phyloP scores from a whole-genome alignment of 2,113 vertebrate genomes.

The Cercopithecus mona region DNA sequence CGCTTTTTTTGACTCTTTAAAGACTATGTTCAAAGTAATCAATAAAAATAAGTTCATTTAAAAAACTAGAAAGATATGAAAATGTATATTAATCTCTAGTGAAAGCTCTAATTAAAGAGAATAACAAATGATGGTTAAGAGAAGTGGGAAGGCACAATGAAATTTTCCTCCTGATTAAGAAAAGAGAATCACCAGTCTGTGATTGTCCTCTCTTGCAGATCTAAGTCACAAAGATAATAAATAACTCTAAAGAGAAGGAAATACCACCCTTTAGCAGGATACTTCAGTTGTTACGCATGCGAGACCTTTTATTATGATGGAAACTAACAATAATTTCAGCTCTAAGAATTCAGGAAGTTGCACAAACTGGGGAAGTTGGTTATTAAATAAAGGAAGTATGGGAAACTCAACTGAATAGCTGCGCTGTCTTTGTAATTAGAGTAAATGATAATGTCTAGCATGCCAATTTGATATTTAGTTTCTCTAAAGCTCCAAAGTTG shows the following conservation, averaged over 20 bases:
- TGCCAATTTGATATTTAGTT: constrained; percentile 28
- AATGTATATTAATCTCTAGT: background rate
- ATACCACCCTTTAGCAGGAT: background rate
- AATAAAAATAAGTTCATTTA: constrained; percentile 8
- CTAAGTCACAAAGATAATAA: background rate
- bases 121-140: background rate
- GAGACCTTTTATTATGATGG: constrained; percentile 26
- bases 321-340: constrained; percentile 65
- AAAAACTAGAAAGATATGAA: background rate
- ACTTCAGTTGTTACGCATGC: background rate
- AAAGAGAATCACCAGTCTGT: background rate
- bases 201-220: background rate
- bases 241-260: background rate
- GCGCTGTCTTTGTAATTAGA: constrained; percentile 67
- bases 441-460: constrained; percentile 48
- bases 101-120: background rate
- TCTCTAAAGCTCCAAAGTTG: constrained; percentile 35
- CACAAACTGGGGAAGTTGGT: constrained; percentile 66
- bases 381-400: constrained; percentile 70
- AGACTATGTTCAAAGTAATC: constrained; percentile 12
- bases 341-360: constrained; percentile 65
- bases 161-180: background rate
- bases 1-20: background rate
- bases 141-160: background rate
- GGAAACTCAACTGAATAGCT: constrained; percentile 43